These are phyloP conservation scores for Borostomias antarcticus DNA, from an alignment of 2,797 vertebrate genomes.

Conservation along the genomic window DNA sequence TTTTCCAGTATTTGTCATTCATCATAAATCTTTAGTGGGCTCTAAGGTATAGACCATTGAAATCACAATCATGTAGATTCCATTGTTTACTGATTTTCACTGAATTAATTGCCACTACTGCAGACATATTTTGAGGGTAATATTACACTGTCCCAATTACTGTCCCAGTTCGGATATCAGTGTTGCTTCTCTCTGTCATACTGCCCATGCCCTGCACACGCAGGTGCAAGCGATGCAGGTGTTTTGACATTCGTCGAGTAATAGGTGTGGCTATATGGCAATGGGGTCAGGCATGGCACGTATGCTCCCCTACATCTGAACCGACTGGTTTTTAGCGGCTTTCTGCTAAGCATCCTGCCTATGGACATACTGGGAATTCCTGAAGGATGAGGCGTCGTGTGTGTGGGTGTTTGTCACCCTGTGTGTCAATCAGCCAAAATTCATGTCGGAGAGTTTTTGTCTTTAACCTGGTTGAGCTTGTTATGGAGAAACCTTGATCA, in stretches of 20 bases:
- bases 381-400: conserved; percentile 45
- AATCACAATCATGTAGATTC: not conserved
- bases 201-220: not conserved
- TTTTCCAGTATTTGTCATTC: not conserved
- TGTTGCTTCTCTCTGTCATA: not conserved
- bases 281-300: conserved; percentile 28
- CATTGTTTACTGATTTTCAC: not conserved
- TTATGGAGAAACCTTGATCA: not conserved
- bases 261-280: not conserved
- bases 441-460: not conserved
- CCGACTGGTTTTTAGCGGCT: conserved; percentile 67
- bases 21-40: too few species aligned
- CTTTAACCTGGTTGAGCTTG: not conserved
- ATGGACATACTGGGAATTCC: conserved; percentile 59
- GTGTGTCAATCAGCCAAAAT: conserved; percentile 21
- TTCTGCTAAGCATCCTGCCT: conserved; percentile 47
- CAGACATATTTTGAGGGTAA: not conserved
- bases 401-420: conserved; percentile 11
- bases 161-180: not conserved
- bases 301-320: conserved; percentile 58
- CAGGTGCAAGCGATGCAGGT: conserved; percentile 2
- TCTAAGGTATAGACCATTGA: not conserved
- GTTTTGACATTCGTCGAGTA: not conserved
- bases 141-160: too few species aligned
- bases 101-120: not conserved